A percentile compares a stretch with the other conserved stretches of the same genome.
Conservation (phyloP, 2,888 invertebrate genomes). For the Habroteleia sp. region DNA sequence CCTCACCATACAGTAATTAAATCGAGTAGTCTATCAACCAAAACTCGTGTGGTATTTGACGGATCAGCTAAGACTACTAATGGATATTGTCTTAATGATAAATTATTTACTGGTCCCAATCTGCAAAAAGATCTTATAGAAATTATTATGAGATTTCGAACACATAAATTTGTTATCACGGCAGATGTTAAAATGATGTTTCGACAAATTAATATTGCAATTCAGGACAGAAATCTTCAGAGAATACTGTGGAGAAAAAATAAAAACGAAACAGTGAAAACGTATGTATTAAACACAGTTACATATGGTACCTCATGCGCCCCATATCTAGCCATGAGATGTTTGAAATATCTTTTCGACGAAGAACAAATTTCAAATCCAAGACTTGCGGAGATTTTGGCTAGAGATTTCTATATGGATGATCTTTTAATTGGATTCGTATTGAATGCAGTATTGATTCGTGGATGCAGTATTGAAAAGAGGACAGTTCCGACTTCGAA, state of each 20-base stretch:
- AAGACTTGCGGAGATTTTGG: conserved; percentile 1
- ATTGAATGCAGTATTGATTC: no score
- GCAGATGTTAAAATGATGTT: conserved; percentile 73
- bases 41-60: no score
- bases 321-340: conserved; percentile 3
- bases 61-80: no score
- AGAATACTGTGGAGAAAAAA: conserved; percentile 68
- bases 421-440: conserved; percentile 6
- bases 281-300: conserved; percentile 6
- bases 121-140: conserved; percentile 37
- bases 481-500: conserved; percentile 5
- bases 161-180: conserved; percentile 49
- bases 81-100: no score
- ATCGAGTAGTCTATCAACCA: no score
- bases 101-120: no score
- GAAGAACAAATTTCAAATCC: conserved; percentile 3
- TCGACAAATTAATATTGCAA: conserved; percentile 48
- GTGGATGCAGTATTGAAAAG: not conserved
- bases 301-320: conserved; percentile 13
- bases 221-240: conserved; percentile 62
- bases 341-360: not conserved
- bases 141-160: conserved; percentile 51
- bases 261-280: not conserved
- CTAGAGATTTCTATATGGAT: conserved; percentile 14
- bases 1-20: no score